Percentiles rank a stretch among this genome's conserved stretches.
Evolutionary conservation across 2,797 vertebrate genomes (phyloP).

Genomic region (Botia almorhae): DNA sequence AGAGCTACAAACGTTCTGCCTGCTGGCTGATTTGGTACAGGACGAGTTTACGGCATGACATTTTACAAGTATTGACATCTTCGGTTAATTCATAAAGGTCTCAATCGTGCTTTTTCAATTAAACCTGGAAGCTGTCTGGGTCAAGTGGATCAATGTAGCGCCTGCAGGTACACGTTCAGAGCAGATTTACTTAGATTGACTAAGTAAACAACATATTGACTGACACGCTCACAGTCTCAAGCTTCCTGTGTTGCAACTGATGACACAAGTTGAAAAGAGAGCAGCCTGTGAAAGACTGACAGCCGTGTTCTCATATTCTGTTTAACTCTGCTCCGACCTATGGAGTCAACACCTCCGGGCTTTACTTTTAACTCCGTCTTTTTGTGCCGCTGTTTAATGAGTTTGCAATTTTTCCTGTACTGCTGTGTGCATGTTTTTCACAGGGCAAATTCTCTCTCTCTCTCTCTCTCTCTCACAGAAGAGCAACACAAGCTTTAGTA

Average conservation of each 20-base stretch:
- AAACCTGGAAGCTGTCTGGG: constrained; percentile 58
- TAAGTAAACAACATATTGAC: constrained; percentile 59
- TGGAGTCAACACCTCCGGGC: constrained; percentile 30
- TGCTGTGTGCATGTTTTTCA: constrained; percentile 1
- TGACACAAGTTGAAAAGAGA: constrained; percentile 47
- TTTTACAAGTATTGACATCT: constrained; percentile 59
- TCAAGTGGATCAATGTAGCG: constrained; percentile 61
- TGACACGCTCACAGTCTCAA: constrained; percentile 22
- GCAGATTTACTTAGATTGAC: constrained; percentile 60
- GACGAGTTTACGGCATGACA: constrained; percentile 38
- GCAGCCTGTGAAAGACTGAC: constrained; percentile 7
- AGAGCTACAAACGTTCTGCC: constrained; percentile 7
- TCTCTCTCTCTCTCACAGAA: constrained; percentile 4
- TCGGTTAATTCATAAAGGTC: constrained; percentile 64
- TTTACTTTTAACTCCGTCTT: constrained; percentile 37
- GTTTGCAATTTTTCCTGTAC: constrained; percentile 3
- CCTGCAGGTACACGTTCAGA: constrained; percentile 57
- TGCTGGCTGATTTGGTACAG: constrained; percentile 25
- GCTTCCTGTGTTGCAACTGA: constrained; percentile 39
- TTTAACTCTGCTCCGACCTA: constrained; percentile 27
- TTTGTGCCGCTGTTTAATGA: constrained; percentile 14
- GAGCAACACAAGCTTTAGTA: constrained; percentile 38
- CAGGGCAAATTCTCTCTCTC: not conserved
- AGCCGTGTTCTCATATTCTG: constrained; percentile 26
- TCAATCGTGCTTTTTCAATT: constrained; percentile 65